Evolutionary conservation across 2,113 vertebrate genomes (phyloP).

Genomic region (Ctenodactylus gundi): DNA sequence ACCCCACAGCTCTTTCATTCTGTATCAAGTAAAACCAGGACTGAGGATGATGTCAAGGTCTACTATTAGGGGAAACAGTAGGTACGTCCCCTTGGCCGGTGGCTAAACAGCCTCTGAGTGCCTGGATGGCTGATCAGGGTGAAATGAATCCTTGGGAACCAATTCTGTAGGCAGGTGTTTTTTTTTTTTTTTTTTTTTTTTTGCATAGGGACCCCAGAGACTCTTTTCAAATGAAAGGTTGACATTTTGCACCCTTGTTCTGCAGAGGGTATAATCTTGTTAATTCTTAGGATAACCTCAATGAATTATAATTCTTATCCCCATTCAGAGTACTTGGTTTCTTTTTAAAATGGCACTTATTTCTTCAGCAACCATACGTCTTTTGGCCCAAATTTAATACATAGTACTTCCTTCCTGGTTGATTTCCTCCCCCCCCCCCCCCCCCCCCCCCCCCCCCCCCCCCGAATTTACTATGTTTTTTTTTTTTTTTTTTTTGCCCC

Average conservation of each 20-base stretch:
- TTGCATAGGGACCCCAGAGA: background rate
- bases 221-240: background rate
- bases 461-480: too few species aligned
- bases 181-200: too few species aligned
- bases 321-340: background rate
- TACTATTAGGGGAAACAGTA: background rate
- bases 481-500: background rate
- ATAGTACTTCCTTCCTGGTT: background rate
- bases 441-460: too few species aligned
- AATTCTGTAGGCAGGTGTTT: too few species aligned
- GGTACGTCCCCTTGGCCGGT: background rate
- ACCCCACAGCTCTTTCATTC: too few species aligned
- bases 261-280: background rate
- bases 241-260: background rate
- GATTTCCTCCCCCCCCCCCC: too few species aligned
- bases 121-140: background rate
- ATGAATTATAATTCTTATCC: background rate
- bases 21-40: background rate
- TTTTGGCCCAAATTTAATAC: background rate
- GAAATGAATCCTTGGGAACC: background rate
- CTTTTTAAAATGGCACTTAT: background rate
- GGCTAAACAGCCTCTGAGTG: background rate
- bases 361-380: background rate
- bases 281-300: background rate
- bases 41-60: background rate